Evolutionary conservation across 2,888 invertebrate species (phyloP).

Genomic region (Amaurobius ferox): DNA sequence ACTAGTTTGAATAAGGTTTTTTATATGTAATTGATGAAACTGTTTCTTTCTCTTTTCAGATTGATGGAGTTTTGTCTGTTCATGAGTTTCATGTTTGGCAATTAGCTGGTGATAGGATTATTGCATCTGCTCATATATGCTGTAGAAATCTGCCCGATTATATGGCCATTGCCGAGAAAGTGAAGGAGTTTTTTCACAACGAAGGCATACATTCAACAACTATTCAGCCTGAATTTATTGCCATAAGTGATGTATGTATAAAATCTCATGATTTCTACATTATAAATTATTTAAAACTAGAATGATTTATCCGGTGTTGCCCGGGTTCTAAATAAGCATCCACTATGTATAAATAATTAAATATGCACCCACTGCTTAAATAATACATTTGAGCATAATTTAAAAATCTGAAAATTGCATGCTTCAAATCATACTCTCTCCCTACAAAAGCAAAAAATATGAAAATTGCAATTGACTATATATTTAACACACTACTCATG

Average conservation of each 20-base stretch:
- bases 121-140: slow-evolving; percentile 97
- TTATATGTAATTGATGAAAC: too few relatives aligned
- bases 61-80: slow-evolving; percentile 95
- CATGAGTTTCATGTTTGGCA: slow-evolving; percentile 99
- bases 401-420: not conserved
- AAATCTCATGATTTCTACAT: not conserved
- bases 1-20: too few relatives aligned
- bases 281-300: not conserved
- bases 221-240: slow-evolving; percentile 94
- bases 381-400: too few relatives aligned
- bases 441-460: too few relatives aligned
- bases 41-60: too few relatives aligned
- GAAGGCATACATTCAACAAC: slow-evolving; percentile 99
- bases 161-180: slow-evolving; percentile 96
- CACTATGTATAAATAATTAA: too few relatives aligned
- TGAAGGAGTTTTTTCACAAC: slow-evolving; percentile 98
- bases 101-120: slow-evolving; percentile 95
- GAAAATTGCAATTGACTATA: too few relatives aligned
- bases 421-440: too few relatives aligned
- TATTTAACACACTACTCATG: too few relatives aligned
- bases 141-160: slow-evolving; percentile 96
- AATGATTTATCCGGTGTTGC: too few relatives aligned
- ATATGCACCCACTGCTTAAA: too few relatives aligned
- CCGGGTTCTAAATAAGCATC: too few relatives aligned
- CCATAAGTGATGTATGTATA: slow-evolving; percentile 81